phyloP scores from a whole-genome alignment of 1,140 invertebrate species.

The Orchesella cincta region DNA sequence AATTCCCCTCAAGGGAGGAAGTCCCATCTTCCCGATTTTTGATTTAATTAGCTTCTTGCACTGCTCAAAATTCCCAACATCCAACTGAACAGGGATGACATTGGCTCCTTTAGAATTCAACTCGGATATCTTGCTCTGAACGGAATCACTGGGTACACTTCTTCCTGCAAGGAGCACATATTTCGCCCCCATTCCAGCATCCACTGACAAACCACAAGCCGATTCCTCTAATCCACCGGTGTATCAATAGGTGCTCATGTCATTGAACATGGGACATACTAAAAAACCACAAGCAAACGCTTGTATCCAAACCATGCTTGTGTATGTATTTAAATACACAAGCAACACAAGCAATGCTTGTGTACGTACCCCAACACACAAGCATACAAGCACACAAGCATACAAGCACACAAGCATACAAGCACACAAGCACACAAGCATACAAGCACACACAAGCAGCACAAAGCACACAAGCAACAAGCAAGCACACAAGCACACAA shows the following conservation, averaged over 20 bases:
- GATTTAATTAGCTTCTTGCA: neutral
- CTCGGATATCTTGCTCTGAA: neutral
- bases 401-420: too few species aligned
- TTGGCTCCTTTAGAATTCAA: neutral
- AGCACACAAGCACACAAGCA: too few species aligned
- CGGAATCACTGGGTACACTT: neutral
- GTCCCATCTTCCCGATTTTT: neutral
- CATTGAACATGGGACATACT: constrained; percentile 18
- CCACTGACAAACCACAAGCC: constrained; percentile 23
- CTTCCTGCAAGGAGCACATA: constrained; percentile 3
- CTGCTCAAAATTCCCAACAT: neutral
- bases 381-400: too few species aligned
- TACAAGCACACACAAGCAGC: too few species aligned
- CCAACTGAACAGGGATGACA: neutral
- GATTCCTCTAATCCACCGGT: constrained; percentile 31
- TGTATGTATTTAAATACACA: too few species aligned
- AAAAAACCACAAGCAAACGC: too few species aligned
- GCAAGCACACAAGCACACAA: too few species aligned
- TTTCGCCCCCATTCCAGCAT: constrained; percentile 7
- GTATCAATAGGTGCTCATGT: constrained; percentile 5
- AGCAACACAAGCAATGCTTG: too few species aligned
- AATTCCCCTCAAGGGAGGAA: constrained; percentile 6
- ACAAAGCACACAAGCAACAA: too few species aligned
- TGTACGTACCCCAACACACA: too few species aligned
- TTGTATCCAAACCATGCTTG: too few species aligned